Percentiles rank a stretch among this genome's conserved stretches.
Evolutionary conservation across 2,888 invertebrate genomes (phyloP).

Genomic region (Flexamia atlantica): DNA sequence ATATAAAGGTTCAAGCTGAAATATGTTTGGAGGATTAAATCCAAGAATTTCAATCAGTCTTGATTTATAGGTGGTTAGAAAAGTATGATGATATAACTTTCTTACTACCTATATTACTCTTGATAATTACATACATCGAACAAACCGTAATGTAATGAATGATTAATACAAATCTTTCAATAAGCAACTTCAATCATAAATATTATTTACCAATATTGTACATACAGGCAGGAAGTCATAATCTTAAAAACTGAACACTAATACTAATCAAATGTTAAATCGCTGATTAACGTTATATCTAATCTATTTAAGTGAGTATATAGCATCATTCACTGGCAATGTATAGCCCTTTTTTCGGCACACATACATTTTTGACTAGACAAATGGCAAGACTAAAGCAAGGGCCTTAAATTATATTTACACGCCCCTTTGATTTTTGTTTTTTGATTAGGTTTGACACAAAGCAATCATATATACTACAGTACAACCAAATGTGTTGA

Average conservation of each 20-base stretch:
- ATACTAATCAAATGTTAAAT: background rate
- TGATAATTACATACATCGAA: too few relatives aligned
- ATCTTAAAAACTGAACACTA: background rate
- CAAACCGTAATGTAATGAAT: too few relatives aligned
- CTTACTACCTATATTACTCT: too few relatives aligned
- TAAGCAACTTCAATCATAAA: too few relatives aligned
- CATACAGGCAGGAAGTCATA: background rate
- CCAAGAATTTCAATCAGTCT: too few relatives aligned
- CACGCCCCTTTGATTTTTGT: slow-evolving; percentile 35
- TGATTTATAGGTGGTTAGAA: too few relatives aligned
- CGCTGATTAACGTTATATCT: background rate
- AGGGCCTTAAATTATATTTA: slow-evolving; percentile 33
- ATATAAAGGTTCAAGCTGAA: too few relatives aligned
- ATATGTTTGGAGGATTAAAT: too few relatives aligned
- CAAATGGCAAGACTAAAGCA: slow-evolving; percentile 54
- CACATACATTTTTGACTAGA: slow-evolving; percentile 55
- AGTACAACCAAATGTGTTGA: background rate
- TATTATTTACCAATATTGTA: background rate
- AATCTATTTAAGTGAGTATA: slow-evolving; percentile 30
- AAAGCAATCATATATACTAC: background rate
- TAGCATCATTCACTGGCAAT: slow-evolving; percentile 50
- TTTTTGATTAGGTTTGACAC: slow-evolving; percentile 16
- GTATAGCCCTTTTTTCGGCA: slow-evolving; percentile 8
- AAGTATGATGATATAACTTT: too few relatives aligned
- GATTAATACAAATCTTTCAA: too few relatives aligned